Conservation (phyloP, 2,888 invertebrate species). For the Eupithecia centaureata region DNA sequence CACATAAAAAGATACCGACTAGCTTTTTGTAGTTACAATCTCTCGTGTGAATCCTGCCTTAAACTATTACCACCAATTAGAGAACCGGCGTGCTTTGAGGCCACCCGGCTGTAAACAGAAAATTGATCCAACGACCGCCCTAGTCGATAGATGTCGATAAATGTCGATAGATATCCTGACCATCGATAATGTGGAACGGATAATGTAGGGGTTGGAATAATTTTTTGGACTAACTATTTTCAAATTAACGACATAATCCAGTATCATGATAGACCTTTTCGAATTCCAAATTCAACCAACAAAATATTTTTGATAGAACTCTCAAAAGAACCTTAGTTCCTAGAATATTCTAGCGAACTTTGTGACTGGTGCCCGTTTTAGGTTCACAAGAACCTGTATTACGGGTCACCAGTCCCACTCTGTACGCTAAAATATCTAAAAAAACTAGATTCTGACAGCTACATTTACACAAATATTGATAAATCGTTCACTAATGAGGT, state of each 20-base stretch:
- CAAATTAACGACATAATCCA: background rate
- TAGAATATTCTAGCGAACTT: no score
- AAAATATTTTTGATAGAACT: no score
- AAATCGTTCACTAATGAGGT: no score
- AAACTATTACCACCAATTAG: conserved; percentile 80
- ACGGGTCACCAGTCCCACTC: no score
- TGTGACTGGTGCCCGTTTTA: no score
- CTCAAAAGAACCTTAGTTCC: no score
- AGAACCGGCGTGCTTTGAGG: conserved; percentile 74
- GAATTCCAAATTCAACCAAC: no score
- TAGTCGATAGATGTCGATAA: conserved; percentile 43
- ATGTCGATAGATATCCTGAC: conserved; percentile 51
- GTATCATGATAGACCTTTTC: no score
- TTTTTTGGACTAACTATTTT: background rate
- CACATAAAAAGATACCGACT: background rate
- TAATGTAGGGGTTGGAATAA: conserved; percentile 9
- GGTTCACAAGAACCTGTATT: no score
- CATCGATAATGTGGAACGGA: conserved; percentile 37
- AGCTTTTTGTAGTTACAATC: conserved; percentile 1
- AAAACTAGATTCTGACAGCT: no score
- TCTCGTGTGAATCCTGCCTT: conserved; percentile 48
- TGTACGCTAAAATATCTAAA: no score
- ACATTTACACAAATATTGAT: no score
- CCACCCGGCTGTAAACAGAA: conserved; percentile 73
- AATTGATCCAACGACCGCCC: conserved; percentile 78